These are phyloP conservation scores for Timema podura DNA, from an alignment of 2,888 invertebrate genomes.

Conservation along the genomic window DNA sequence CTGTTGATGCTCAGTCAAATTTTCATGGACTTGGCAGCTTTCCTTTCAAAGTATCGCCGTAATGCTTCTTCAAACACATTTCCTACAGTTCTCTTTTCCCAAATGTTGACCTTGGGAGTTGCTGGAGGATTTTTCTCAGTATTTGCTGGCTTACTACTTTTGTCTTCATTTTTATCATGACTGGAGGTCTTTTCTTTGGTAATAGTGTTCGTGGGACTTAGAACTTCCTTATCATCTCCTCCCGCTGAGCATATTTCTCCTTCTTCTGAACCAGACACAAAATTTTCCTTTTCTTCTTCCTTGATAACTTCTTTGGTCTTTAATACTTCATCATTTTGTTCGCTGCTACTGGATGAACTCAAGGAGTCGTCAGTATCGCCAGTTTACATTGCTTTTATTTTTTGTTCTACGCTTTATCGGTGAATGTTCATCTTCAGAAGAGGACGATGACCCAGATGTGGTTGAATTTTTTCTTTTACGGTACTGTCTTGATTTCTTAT, in stretches of 20 bases:
- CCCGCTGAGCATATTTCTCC: slow-evolving; percentile 31
- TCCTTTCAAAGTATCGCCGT: slow-evolving; percentile 70
- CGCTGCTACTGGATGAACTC: background rate
- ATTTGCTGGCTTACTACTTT: slow-evolving; percentile 24
- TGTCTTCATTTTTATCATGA: slow-evolving; percentile 18
- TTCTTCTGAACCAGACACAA: slow-evolving; percentile 25
- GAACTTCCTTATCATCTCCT: slow-evolving; percentile 13
- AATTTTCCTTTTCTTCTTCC: background rate
- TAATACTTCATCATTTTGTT: background rate
- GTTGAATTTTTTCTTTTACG: slow-evolving; percentile 27
- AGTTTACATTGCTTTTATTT: background rate
- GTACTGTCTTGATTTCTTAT: slow-evolving; percentile 21
- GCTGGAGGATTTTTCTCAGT: slow-evolving; percentile 25
- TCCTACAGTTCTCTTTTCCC: slow-evolving; percentile 82
- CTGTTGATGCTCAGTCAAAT: too few species aligned
- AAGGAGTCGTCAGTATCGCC: background rate
- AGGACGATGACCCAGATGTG: too few species aligned
- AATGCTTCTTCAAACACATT: slow-evolving; percentile 70
- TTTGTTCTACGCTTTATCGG: background rate
- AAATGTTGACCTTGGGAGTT: slow-evolving; percentile 46
- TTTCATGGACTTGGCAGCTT: too few species aligned
- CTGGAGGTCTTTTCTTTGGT: slow-evolving; percentile 15
- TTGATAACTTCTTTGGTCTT: background rate
- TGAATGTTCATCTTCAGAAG: too few species aligned
- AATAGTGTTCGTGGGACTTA: slow-evolving; percentile 15